Evolutionary conservation across 1,140 invertebrate species (phyloP), one percentile per base, ranked within the genome.

Genomic region (Himalopsyche phryganea): DNA sequence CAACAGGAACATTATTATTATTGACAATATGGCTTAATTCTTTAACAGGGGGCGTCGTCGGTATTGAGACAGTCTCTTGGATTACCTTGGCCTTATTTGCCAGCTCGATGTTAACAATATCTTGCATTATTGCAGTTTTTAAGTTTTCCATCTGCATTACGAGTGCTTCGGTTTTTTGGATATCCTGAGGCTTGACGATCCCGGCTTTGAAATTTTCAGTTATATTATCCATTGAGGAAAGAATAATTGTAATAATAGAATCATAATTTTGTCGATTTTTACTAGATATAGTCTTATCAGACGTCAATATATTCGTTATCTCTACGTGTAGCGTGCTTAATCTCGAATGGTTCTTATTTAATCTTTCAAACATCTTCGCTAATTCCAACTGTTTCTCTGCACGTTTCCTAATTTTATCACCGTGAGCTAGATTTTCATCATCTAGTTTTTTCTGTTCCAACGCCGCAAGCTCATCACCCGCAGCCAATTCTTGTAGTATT

Each of bases 121-220:
- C 33, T 11, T 32, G 17, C 32, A 20, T 14, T 6, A 55, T 47
- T 50, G 6, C 13, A 28, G 32, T 41, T 32, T 60, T 54, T 46
- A 57, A 48, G 53, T 59, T 20, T 41, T 17, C 42, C 40, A 78
- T 70, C 53, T 74, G 71, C 15, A 61, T 40, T 5, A 73, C 56
- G 40, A 80, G 66, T 23, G 74, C 57, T 61, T 67, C 65, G 55
- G 76, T 67, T 63, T 70, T 71, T 65, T 72, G 68, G 15, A 74
- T 74, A 74, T 82, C 81, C 58, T 77, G 74, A 28, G 81, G 78
- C 47, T 66, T 68, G 17, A 78, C 66, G 63, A 71, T 73, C 62
- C 66, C 71, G 51, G 59, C 69, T 67, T 76, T 78, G 66, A 79
- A 78, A 58, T 76, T 77, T 44, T 80, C 75, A 60, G 79, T 74